Evolutionary conservation across 2,113 vertebrate species (phyloP), one percentile per base, ranked within the genome.

Genomic region (Rhinopomastus cyanomelas): DNA sequence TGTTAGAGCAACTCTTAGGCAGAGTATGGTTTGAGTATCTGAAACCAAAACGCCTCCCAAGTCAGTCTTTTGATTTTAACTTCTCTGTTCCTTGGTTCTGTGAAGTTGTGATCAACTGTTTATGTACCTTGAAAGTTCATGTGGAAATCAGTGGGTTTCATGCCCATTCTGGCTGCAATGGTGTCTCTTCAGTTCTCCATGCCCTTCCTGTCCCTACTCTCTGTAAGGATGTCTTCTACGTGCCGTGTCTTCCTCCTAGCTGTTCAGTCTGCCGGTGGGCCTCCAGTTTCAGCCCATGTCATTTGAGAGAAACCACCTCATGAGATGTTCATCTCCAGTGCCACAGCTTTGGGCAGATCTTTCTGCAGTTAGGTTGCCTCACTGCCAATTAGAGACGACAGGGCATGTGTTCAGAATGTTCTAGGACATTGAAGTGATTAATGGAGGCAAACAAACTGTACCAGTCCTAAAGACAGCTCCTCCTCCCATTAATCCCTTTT

Each of bases 381-480:
- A 53, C 22, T 78, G 36, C 29, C 59, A 84, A n/a, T 90, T 85
- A 92, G 55, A 79, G 77, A 60, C 22, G 61, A 42, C 39, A 75
- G 62, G 74, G 49, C 66, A 73, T 66, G 62, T 72, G 68, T 92
- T 94, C 92, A 88, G 71, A 84, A 79, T 73, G 69, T 95, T 93
- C 84, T 57, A 55, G 81, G 89, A 92, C 66, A 66, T 55, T 81
- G 37, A 61, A 60, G 16, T 85, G 84, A 92, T 55, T 94, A 82
- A 89, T 69, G 62, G 16, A 19, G 76, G 59, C 87, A 92, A 93
- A 72, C 81, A 92, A 86, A 72, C 11, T 61, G 57, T 88, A 72
- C 39, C 29, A 49, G 17, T 42, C 51, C 44, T 86, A 75, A 88
- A 84, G 26, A 71, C 91, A 65, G 51, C 21, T 20, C 1, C 56